These are phyloP conservation scores for Oscheius sp. DNA, from an alignment of 2,888 invertebrate species.

Conservation along the genomic window DNA sequence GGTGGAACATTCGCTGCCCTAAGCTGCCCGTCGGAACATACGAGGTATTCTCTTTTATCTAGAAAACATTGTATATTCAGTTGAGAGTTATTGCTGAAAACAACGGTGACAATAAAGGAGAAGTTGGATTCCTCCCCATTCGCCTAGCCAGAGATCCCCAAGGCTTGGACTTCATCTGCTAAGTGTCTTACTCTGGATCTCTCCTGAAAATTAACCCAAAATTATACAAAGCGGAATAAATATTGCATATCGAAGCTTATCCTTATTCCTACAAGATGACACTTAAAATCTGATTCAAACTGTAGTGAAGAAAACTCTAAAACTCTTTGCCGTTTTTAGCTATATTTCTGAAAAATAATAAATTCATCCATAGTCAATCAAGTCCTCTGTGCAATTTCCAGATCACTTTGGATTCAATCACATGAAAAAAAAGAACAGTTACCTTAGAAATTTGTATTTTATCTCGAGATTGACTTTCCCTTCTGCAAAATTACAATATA, in stretches of 20 bases:
- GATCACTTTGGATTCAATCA: too few relatives aligned
- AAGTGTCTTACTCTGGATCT: slow-evolving; percentile 5
- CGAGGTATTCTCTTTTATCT: slow-evolving; percentile 38
- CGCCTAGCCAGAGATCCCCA: slow-evolving; percentile 47
- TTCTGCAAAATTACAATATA: not conserved
- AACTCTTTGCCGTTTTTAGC: too few relatives aligned
- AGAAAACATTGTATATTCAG: slow-evolving; percentile 33
- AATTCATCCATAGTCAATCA: not conserved
- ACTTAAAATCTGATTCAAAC: too few relatives aligned
- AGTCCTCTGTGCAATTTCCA: too few relatives aligned
- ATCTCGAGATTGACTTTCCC: too few relatives aligned
- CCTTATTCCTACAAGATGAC: not conserved
- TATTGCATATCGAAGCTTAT: not conserved
- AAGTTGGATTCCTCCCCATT: slow-evolving; percentile 60
- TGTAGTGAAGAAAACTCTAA: too few relatives aligned
- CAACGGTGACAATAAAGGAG: slow-evolving; percentile 56
- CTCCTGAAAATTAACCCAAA: not conserved
- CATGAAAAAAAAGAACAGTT: too few relatives aligned
- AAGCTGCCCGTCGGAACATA: slow-evolving; percentile 56
- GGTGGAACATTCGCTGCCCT: slow-evolving; percentile 59
- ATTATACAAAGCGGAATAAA: not conserved
- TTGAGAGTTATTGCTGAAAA: slow-evolving; percentile 60
- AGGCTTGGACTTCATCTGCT: slow-evolving; percentile 31
- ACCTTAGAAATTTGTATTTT: too few relatives aligned
- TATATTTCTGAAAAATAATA: not conserved